Conservation (phyloP, 2,888 invertebrate species). For the Eilema griseolum region DNA sequence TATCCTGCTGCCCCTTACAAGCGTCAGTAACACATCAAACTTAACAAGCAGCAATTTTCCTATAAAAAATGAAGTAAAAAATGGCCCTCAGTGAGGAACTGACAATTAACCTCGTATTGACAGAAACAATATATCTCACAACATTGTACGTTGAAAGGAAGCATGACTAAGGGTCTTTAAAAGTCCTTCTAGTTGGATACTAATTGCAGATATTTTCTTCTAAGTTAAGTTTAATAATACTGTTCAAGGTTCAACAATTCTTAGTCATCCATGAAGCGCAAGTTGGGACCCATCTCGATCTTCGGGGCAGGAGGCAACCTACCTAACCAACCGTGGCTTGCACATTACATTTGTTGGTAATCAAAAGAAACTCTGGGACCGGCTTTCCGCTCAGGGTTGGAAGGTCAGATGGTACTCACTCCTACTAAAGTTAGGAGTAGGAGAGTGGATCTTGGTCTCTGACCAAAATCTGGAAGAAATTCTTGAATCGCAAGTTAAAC, state of each 20-base stretch:
- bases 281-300: not conserved
- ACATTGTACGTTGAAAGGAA: not conserved
- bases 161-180: not conserved
- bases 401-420: too few relatives aligned
- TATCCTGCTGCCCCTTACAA: too few relatives aligned
- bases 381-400: not conserved
- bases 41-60: too few relatives aligned
- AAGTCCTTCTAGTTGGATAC: not conserved
- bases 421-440: too few relatives aligned
- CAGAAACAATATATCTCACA: not conserved
- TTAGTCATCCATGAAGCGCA: not conserved
- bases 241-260: not conserved
- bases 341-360: too few relatives aligned
- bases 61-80: too few relatives aligned
- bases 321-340: too few relatives aligned
- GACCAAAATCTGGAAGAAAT: too few relatives aligned
- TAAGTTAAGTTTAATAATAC: not conserved
- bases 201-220: not conserved
- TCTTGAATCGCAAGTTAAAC: too few relatives aligned
- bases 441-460: too few relatives aligned
- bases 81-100: too few relatives aligned
- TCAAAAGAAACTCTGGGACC: not conserved
- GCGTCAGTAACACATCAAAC: too few relatives aligned
- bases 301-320: not conserved
- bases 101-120: not conserved